Conservation (phyloP, 2,888 invertebrate genomes). For the Drosophila buzzatii region DNA sequence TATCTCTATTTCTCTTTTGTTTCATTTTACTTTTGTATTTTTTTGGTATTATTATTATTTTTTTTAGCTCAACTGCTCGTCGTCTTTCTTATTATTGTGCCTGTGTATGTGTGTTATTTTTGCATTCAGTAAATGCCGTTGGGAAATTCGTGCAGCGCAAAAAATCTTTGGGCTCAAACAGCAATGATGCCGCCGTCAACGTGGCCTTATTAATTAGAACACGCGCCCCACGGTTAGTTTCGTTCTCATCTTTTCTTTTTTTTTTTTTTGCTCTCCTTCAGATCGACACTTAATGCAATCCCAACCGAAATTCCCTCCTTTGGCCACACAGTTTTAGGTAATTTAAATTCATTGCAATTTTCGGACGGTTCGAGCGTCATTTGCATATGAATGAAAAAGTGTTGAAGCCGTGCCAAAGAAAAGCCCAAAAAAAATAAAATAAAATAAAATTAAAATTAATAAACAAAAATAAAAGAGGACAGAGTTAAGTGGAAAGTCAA, state of each 20-base stretch:
- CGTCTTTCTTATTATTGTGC: constrained; percentile 39
- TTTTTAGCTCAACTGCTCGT: constrained; percentile 31
- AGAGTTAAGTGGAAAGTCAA: constrained; percentile 7
- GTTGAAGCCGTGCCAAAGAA: not conserved
- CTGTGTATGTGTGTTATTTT: constrained; percentile 61
- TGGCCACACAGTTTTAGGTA: constrained; percentile 44
- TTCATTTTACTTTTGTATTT: constrained; percentile 68
- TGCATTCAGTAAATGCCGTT: constrained; percentile 74
- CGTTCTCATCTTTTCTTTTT: constrained; percentile 2
- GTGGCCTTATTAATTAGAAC: constrained; percentile 73
- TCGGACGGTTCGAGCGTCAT: constrained; percentile 47
- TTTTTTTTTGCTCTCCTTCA: not conserved
- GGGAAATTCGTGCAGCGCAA: constrained; percentile 70
- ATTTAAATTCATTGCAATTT: constrained; percentile 74
- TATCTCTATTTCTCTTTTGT: constrained; percentile 78
- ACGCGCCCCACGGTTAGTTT: constrained; percentile 60
- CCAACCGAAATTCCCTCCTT: not conserved
- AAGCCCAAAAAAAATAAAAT: not conserved
- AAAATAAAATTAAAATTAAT: too few relatives aligned
- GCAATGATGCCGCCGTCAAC: constrained; percentile 63
- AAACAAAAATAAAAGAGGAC: constrained; percentile 10
- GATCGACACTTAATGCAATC: constrained; percentile 15
- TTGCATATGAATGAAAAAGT: constrained; percentile 66
- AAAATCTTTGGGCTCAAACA: constrained; percentile 67
- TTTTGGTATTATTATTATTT: constrained; percentile 30